phyloP scores from a whole-genome alignment of 2,888 invertebrate species.

The Ctena decussata region DNA sequence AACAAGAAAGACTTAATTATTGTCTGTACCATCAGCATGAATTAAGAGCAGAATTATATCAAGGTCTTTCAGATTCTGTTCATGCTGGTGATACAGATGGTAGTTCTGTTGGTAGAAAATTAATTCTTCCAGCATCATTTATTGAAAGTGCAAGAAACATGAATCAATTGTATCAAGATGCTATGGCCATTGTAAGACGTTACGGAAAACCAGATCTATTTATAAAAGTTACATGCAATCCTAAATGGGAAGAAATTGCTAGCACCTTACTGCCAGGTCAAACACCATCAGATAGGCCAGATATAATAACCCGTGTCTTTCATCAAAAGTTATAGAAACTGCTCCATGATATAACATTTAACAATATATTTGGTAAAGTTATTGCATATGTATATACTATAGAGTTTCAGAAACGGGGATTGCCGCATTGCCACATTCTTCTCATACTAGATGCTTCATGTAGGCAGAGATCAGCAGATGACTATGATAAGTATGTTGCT shows the following conservation, averaged over 20 bases:
- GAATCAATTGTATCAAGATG: constrained; percentile 32
- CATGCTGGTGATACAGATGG: constrained; percentile 23
- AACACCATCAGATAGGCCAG: constrained; percentile 5
- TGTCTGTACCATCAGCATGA: constrained; percentile 12
- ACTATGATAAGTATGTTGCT: too few species aligned
- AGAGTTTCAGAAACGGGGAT: too few species aligned
- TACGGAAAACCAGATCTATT: constrained; percentile 21
- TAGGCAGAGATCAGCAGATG: too few species aligned
- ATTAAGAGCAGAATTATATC: constrained; percentile 31
- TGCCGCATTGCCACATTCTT: too few species aligned
- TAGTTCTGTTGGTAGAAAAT: constrained; percentile 22
- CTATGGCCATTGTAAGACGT: constrained; percentile 17
- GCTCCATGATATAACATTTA: too few species aligned
- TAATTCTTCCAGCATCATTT: too few species aligned
- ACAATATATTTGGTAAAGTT: too few species aligned
- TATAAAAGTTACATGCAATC: constrained; percentile 21
- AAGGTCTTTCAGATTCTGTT: constrained; percentile 35
- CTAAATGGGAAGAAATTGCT: constrained; percentile 17
- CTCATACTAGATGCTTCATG: too few species aligned
- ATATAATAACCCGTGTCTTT: constrained; percentile 18
- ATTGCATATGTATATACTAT: too few species aligned
- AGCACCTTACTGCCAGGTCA: not conserved
- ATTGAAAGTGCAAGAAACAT: constrained; percentile 34
- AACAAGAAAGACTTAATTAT: too few species aligned
- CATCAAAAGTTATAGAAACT: constrained; percentile 7